Conservation (phyloP, 2,113 vertebrate genomes). For the Emydocephalus ijimae region DNA sequence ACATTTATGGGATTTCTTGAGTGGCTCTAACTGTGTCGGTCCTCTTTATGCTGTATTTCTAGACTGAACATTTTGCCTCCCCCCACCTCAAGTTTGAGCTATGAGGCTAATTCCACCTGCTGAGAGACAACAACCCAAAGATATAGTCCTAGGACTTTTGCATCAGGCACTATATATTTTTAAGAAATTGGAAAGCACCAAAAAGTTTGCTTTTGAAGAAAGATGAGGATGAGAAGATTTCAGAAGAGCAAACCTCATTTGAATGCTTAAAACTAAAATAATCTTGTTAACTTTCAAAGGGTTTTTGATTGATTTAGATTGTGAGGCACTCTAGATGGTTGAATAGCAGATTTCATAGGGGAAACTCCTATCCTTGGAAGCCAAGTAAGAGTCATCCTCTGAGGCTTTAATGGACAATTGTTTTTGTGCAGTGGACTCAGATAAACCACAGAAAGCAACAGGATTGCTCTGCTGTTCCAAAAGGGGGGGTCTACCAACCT, state of each 20-base stretch:
- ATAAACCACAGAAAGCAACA: conserved; percentile 22
- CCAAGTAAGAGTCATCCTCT: conserved; percentile 33
- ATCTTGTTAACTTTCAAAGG: background rate
- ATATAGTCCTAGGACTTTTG: background rate
- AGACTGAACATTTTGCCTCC: background rate
- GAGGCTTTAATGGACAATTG: conserved; percentile 46
- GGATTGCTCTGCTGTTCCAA: conserved; percentile 23
- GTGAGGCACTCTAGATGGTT: conserved; percentile 14
- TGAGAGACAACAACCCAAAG: background rate
- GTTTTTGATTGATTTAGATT: background rate
- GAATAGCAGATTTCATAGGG: conserved; percentile 46
- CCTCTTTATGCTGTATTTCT: background rate
- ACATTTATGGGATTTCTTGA: background rate
- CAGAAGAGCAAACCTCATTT: background rate
- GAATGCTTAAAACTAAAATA: background rate
- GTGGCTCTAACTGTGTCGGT: too few species aligned
- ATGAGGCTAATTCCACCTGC: background rate
- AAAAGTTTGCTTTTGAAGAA: background rate
- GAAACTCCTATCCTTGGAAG: conserved; percentile 27
- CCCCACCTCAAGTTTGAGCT: background rate
- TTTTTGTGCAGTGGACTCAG: conserved; percentile 47
- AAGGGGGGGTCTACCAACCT: accelerated
- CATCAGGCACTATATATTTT: background rate
- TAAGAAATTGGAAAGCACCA: background rate
- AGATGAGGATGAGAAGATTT: background rate